Percentiles rank a stretch among this genome's conserved stretches.
These are phyloP conservation scores for Tangara arthus DNA, from an alignment of 2,797 vertebrate genomes.

Conservation along the genomic window DNA sequence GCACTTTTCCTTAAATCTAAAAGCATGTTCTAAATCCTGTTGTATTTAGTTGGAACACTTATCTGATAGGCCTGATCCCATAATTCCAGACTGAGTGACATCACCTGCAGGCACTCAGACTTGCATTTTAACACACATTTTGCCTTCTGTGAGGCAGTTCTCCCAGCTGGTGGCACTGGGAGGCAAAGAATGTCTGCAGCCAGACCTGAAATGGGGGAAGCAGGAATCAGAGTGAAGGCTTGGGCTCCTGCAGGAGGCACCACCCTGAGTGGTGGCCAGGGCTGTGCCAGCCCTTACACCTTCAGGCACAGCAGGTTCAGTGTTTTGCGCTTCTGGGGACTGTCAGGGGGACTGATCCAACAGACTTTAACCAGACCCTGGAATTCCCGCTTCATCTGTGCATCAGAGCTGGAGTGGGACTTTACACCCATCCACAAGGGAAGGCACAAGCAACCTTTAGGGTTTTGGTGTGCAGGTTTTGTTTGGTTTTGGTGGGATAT, in stretches of 20 bases:
- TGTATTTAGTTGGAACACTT: conserved; percentile 15
- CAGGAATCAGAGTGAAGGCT: neutral
- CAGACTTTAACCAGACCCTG: neutral
- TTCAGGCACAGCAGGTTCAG: rapidly evolving
- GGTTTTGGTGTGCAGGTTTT: rapidly evolving
- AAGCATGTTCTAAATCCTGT: conserved; percentile 40
- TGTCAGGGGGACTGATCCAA: neutral
- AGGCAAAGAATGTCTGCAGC: neutral
- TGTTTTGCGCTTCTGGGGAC: neutral
- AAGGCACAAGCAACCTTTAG: neutral
- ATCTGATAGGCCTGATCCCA: neutral
- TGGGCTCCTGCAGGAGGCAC: neutral
- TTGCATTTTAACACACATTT: neutral
- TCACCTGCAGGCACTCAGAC: neutral
- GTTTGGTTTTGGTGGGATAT: neutral
- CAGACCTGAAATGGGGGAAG: neutral
- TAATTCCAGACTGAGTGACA: neutral
- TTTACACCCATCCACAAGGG: too few relatives aligned
- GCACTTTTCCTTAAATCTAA: conserved; percentile 33
- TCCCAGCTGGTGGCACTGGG: neutral
- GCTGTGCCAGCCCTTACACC: rapidly evolving
- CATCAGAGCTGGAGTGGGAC: neutral
- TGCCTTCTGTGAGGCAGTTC: rapidly evolving
- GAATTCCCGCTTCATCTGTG: neutral
- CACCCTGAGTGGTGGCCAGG: neutral